These are phyloP conservation scores for Indicator indicator DNA, from an alignment of 2,113 vertebrate species.

Conservation along the genomic window DNA sequence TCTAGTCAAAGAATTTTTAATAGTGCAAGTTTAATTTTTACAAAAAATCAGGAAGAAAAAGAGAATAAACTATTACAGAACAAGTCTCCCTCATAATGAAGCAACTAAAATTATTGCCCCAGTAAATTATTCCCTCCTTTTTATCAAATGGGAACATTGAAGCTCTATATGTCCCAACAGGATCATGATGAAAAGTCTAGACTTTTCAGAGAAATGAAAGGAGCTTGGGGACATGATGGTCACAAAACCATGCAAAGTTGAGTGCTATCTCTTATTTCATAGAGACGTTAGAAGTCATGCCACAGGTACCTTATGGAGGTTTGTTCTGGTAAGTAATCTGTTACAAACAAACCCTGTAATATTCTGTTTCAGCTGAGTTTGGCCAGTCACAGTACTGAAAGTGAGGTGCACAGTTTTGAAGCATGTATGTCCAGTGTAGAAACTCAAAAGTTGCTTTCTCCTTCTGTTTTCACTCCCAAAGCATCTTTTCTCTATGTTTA, in stretches of 20 bases:
- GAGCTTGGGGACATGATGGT: not conserved
- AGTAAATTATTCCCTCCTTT: not conserved
- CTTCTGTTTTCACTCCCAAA: not conserved
- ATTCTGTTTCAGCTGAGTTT: not conserved
- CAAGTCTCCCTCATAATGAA: not conserved
- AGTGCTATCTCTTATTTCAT: not conserved
- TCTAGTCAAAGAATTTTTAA: not conserved
- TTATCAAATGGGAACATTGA: not conserved
- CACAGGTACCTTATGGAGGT: not conserved
- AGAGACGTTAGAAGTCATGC: not conserved
- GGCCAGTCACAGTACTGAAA: not conserved
- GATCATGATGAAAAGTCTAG: not conserved
- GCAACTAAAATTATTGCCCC: not conserved
- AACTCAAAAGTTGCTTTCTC: not conserved
- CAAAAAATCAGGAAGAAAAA: not conserved
- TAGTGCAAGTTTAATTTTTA: not conserved
- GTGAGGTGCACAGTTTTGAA: not conserved
- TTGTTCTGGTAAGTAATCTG: not conserved
- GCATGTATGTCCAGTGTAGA: fast-evolving
- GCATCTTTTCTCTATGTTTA: not conserved
- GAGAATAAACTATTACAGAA: not conserved
- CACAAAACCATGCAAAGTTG: not conserved
- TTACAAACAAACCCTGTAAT: not conserved
- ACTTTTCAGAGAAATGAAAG: not conserved
- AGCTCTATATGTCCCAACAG: not conserved